Percentiles rank a stretch among this genome's conserved stretches.
Evolutionary conservation across 2,888 invertebrate species (phyloP).

Genomic region (Enchytraeus crypticus): DNA sequence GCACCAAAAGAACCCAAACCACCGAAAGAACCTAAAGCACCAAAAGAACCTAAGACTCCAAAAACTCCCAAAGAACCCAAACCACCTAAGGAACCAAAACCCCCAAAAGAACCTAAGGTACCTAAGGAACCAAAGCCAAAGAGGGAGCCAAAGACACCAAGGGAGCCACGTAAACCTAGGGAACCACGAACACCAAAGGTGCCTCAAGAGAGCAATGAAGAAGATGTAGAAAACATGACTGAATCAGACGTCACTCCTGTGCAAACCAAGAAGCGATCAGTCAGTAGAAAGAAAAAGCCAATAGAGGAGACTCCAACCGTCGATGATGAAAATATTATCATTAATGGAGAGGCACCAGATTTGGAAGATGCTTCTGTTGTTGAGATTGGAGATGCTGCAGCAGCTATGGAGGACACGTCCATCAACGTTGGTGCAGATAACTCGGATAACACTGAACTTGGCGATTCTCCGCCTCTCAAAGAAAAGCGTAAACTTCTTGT

Average conservation of each 20-base stretch:
- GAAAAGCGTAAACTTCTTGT: constrained; percentile 7
- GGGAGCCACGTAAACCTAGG: constrained; percentile 27
- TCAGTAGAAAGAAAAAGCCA: no score
- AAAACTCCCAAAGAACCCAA: constrained; percentile 7
- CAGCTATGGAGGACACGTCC: constrained; percentile 11
- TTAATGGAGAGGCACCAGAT: no score
- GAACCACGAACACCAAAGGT: constrained; percentile 25
- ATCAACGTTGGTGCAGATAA: background rate
- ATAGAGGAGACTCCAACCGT: no score
- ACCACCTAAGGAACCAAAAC: constrained; percentile 24
- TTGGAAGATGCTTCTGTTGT: background rate
- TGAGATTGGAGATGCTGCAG: constrained; percentile 12
- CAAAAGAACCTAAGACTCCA: constrained; percentile 28
- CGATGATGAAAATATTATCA: no score
- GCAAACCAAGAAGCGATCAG: no score
- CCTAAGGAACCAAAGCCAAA: constrained; percentile 28
- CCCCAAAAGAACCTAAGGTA: constrained; percentile 24
- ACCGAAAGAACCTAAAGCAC: constrained; percentile 32
- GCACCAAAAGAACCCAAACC: constrained; percentile 32
- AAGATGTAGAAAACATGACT: no score
- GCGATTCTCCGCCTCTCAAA: constrained; percentile 3
- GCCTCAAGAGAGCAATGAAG: constrained; percentile 20
- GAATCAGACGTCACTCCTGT: no score
- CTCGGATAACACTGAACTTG: background rate
- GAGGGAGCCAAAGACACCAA: constrained; percentile 29